Evolutionary conservation across 2,888 invertebrate genomes (phyloP), one percentile per base, ranked within the genome.

Genomic region (Drosophila subquinaria): DNA sequence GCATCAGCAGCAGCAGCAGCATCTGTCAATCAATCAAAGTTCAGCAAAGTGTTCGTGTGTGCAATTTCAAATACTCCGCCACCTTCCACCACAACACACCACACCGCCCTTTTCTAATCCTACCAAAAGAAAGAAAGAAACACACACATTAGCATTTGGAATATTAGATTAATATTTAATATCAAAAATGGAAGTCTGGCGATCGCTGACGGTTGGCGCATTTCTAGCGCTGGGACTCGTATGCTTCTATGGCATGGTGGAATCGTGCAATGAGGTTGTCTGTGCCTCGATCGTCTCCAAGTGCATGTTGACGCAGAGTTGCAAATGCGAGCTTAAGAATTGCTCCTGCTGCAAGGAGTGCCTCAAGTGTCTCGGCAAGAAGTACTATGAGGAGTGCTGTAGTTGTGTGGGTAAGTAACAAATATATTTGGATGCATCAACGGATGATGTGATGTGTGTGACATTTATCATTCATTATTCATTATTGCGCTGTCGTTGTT

Each of bases 261-360:
- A 92, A 63, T 92, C 93, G 43, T 98, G 98, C 93, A 98, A 98
- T 92, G 98, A 98, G 93, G 97, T 97, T 33, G 96, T 98, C 63
- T 99, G 99, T 93, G 98, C 97, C 23, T 97, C 98, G 90, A 96
- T 98, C 61, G 99, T 99, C 55, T 98, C 98, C 90, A 98, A 98
- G 93, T 99, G 99, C 93, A 96, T 98, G 95, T 94, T 99, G 75
- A 98, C 98, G 13, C 97, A 98, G 92, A 97, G 98, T 56, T 99
- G 99, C 94, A 98, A 98, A 93, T 99, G 99, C 93, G 98, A 98
- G 92, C 94, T 97, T 87, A 96, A 95, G 90, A 97, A 97, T 92
- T 98, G 98, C 91, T 96, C 97, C n/a, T 98, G 98, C 92, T 98
- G 98, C 93, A 96, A 96, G 89, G 98, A 98, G 91, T 99, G 99